Conservation (phyloP, 2,888 invertebrate genomes). For the Conistra vaccinii region DNA sequence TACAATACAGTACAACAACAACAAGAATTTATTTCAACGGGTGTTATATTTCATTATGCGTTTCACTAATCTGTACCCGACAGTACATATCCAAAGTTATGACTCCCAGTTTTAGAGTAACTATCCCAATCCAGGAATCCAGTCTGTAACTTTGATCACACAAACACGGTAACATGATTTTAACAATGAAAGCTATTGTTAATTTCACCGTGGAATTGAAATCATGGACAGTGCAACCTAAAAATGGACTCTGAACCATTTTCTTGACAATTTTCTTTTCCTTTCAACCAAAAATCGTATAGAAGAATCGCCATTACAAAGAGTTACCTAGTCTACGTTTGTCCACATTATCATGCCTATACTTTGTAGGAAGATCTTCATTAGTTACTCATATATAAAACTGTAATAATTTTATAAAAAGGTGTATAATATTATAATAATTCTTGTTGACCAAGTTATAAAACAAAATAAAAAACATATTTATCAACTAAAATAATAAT, state of each 20-base stretch:
- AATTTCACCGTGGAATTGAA: slow-evolving; percentile 10
- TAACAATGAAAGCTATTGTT: not conserved
- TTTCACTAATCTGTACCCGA: not conserved
- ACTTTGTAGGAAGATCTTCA: too few relatives aligned
- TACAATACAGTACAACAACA: not conserved
- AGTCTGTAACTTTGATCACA: not conserved
- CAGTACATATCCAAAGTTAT: not conserved
- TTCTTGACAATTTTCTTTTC: not conserved
- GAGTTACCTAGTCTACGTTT: not conserved
- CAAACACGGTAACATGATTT: too few relatives aligned
- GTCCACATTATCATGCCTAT: too few relatives aligned
- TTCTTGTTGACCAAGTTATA: too few relatives aligned
- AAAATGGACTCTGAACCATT: not conserved
- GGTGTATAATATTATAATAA: too few relatives aligned
- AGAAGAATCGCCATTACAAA: too few relatives aligned
- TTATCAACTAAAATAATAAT: too few relatives aligned
- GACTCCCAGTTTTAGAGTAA: not conserved
- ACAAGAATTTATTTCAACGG: not conserved
- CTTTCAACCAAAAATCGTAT: not conserved
- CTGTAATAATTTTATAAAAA: too few relatives aligned
- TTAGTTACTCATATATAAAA: too few relatives aligned
- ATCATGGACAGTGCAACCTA: slow-evolving; percentile 6
- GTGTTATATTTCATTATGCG: not conserved
- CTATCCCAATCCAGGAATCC: not conserved
- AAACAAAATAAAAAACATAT: too few relatives aligned